A percentile compares a stretch with the other conserved stretches of the same genome.
Evolutionary conservation across 2,797 vertebrate genomes (phyloP).

Genomic region (Nyctalus aviator): DNA sequence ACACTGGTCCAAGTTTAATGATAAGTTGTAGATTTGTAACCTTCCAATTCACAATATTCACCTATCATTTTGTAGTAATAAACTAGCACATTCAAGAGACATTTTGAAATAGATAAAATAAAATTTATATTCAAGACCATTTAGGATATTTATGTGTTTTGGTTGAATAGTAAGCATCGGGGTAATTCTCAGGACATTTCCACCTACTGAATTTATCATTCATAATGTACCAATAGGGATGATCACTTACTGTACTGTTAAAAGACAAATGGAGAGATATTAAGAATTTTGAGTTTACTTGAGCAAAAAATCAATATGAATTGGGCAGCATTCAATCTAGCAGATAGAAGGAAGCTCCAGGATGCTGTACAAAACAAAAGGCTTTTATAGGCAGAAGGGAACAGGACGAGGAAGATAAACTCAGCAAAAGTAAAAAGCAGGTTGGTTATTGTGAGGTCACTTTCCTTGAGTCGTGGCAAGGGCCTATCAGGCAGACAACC

Average conservation of each 20-base stretch:
- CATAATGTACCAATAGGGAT: background rate
- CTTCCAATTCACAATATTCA: background rate
- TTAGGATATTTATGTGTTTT: background rate
- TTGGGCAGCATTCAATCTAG: background rate
- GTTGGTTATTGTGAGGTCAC: background rate
- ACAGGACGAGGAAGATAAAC: background rate
- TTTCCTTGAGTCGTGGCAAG: background rate
- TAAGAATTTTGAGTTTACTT: background rate
- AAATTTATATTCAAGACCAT: background rate
- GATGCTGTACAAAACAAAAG: background rate
- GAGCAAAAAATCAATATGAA: background rate
- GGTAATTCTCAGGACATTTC: background rate
- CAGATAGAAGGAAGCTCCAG: background rate
- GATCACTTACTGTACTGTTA: background rate
- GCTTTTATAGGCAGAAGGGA: no score
- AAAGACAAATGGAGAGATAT: background rate
- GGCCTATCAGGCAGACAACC: background rate
- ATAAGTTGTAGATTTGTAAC: background rate
- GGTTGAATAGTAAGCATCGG: background rate
- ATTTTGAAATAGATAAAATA: background rate
- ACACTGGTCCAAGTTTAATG: background rate
- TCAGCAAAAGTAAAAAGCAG: background rate
- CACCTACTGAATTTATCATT: background rate
- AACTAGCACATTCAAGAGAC: background rate
- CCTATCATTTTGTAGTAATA: background rate